phyloP scores from a whole-genome alignment of 2,888 invertebrate genomes.

The Cerastis leucographa region DNA sequence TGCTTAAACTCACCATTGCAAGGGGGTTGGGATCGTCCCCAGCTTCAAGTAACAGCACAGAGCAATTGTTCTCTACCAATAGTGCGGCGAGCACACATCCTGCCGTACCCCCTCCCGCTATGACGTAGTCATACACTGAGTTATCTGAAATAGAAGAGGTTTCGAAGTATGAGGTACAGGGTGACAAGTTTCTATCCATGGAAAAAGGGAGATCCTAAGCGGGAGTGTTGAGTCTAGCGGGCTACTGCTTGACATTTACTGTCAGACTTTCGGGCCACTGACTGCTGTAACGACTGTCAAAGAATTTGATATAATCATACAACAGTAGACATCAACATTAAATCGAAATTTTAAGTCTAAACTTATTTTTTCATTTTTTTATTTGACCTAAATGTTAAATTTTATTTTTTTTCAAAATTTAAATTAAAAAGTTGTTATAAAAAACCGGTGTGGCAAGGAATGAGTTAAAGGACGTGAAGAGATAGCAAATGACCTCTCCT shows the following conservation, averaged over 20 bases:
- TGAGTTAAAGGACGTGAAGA: too few relatives aligned
- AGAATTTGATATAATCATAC: too few relatives aligned
- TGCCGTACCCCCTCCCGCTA: constrained; percentile 39
- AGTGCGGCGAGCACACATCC: constrained; percentile 20
- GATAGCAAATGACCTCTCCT: too few relatives aligned
- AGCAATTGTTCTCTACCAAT: background rate
- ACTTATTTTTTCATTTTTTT: too few relatives aligned
- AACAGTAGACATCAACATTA: too few relatives aligned
- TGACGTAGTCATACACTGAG: constrained; percentile 18
- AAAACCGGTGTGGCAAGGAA: too few relatives aligned
- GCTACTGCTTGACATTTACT: background rate
- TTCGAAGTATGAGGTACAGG: background rate
- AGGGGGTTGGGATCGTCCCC: constrained; percentile 12
- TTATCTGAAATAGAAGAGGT: constrained; percentile 23
- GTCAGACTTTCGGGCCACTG: too few relatives aligned
- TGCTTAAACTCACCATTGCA: constrained; percentile 25
- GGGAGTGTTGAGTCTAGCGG: background rate
- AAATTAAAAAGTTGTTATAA: too few relatives aligned
- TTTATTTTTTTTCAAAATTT: too few relatives aligned
- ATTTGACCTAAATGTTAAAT: too few relatives aligned
- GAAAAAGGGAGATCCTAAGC: background rate
- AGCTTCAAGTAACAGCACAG: constrained; percentile 33
- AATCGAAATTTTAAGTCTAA: too few relatives aligned
- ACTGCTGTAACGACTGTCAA: too few relatives aligned
- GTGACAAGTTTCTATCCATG: background rate